Evolutionary conservation across 2,797 vertebrate genomes (phyloP).

Genomic region (Dromococcyx pavoninus): DNA sequence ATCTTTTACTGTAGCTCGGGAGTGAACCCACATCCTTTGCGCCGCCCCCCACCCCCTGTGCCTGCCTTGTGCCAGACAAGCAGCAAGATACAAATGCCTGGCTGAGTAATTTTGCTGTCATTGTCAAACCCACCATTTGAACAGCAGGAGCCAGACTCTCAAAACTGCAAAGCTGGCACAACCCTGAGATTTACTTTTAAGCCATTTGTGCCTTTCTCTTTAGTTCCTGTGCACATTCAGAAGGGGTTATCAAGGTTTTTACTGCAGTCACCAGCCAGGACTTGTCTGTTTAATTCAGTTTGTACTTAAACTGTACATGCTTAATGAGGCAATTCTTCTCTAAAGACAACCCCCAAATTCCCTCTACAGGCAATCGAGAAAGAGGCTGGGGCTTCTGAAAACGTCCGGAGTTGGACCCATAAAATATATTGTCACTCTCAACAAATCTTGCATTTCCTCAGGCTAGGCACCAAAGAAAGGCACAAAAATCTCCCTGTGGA

Average conservation of each 20-base stretch:
- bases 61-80: too few species aligned
- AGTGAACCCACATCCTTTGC: neutral
- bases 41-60: fast-evolving
- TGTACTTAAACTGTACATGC: neutral
- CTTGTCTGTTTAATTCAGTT: neutral
- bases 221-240: neutral
- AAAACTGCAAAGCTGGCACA: neutral
- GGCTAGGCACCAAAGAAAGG: neutral
- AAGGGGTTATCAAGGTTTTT: neutral
- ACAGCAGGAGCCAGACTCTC: neutral
- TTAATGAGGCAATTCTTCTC: slow-evolving; percentile 6
- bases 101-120: neutral
- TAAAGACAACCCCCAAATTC: neutral
- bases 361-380: neutral
- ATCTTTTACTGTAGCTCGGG: neutral
- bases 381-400: neutral
- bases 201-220: neutral
- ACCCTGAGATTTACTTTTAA: neutral
- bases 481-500: neutral
- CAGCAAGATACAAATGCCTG: neutral
- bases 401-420: neutral
- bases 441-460: neutral
- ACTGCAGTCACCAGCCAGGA: neutral
- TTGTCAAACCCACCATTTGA: neutral
- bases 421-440: neutral